Evolutionary conservation across 2,113 vertebrate species (phyloP), one percentile per base, ranked within the genome.

Genomic region (Xiphias gladius): DNA sequence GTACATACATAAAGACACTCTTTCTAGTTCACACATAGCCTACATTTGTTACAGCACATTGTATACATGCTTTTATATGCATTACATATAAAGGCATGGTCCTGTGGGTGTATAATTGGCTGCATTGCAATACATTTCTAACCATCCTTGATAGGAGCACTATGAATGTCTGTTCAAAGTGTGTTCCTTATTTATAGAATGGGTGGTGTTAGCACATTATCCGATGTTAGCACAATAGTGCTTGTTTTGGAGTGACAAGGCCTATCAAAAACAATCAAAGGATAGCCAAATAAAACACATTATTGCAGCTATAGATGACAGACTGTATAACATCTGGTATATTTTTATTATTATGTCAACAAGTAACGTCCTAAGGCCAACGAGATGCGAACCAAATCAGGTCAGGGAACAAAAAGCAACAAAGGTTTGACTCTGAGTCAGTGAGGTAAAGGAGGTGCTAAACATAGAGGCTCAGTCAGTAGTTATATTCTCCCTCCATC

Each of bases 261-360:
- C 57, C 46, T 58, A 66, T 80, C 54, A 75, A 84, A 80, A 50
- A 68, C 68, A 77, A 61, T 30, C 37, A 50, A 12, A 5, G 67
- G n/a, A 80, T 35, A 64, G 71, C 43, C 62, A 41, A 73, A 81
- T 82, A 71, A 82, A 80, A 79, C 58, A 74, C 30, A 71, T 68
- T 30, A 68, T 22, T 55, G 61, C 61, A 64, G 73, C 30, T 35
- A 59, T 54, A 59, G 13, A 76, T 79, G 77, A 57, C 61, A 88
- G 24, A 61, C 48, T 37, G n/a, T 30, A 39, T 52, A 79, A 71
- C n/a, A 80, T 85, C 78, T 84, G 67, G 58, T 77, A 26, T 64
- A n/a, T 69, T 63, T 26, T 1, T 75, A 39, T 73, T 70, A 64
- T 84, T 20, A 82, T 50, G 67, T 76, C 71, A 81, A 71, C 19